A percentile compares a stretch with the other conserved stretches of the same genome.
These are phyloP conservation scores for Drosophila lacicola DNA, from an alignment of 2,888 invertebrate species.

Conservation along the genomic window DNA sequence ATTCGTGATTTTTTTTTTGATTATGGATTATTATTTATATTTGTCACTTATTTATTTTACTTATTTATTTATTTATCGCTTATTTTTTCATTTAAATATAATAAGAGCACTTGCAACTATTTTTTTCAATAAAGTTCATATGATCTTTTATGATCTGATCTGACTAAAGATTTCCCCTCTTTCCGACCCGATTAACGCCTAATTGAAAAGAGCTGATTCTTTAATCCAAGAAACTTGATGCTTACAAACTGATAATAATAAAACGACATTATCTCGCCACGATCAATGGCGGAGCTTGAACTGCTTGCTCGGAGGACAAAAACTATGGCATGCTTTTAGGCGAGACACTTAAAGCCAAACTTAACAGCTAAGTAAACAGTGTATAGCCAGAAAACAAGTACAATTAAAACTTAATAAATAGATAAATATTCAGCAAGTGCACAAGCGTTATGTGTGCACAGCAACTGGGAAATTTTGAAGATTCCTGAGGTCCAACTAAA, in stretches of 20 bases:
- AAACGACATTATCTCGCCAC: too few species aligned
- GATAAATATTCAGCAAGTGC: background rate
- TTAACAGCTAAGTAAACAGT: background rate
- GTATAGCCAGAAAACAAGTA: conserved; percentile 1
- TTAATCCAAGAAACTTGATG: too few species aligned
- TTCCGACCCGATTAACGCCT: too few species aligned
- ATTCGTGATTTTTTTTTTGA: background rate
- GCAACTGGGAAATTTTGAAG: background rate
- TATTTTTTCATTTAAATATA: background rate
- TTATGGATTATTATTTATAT: conserved; percentile 5
- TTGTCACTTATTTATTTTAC: conserved; percentile 17
- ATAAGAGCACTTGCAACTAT: background rate
- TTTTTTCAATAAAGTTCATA: too few species aligned
- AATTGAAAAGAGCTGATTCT: too few species aligned
- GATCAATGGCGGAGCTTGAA: conserved; percentile 18
- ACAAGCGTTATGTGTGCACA: background rate
- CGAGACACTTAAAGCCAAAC: background rate
- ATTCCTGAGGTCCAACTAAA: background rate
- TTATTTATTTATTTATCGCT: conserved; percentile 3
- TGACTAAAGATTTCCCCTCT: too few species aligned
- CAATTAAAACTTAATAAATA: conserved; percentile 1
- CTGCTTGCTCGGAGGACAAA: conserved; percentile 30
- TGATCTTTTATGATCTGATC: too few species aligned
- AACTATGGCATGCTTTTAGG: conserved; percentile 62
- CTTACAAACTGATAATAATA: too few species aligned